Evolutionary conservation across 2,888 invertebrate genomes (phyloP), one percentile per base, ranked within the genome.

Genomic region (Napeogenes sylphis): DNA sequence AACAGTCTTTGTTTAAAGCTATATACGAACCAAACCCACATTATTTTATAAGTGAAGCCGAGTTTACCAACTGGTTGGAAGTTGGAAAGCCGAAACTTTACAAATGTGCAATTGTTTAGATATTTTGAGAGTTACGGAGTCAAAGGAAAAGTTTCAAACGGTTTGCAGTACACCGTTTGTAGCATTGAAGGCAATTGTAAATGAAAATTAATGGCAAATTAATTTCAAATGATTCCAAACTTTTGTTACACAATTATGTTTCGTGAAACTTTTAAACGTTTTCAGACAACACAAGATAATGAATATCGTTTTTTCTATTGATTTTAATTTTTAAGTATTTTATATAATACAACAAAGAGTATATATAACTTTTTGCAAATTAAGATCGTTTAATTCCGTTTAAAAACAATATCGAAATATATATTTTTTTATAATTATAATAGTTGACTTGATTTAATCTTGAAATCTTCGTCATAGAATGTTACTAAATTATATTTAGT

Each of bases 71-170:
- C 71, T 74, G 70, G 71, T 71, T 69, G 59, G 64, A 75, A 81
- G 77, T 80, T 77, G 60, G 69, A 60, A 73, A 75, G 70, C 69
- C 67, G 72, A 72, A 80, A 82, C 76, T 82, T 77, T 73, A 72
- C 71, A 70, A 72, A 71, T 66, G 73, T 70, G 71, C 77, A 66
- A 82, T 84, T 85, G 83, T 84, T 83, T 79, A 75, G 75, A 78
- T 71, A 66, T 76, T 75, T 51, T 71, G 69, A 68, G 69, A 75
- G 67, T 71, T 72, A 63, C 47, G 55, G 58, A 63, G 77, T 82
- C 84, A 86, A 87, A 87, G 83, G 75, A 72, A 82, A 87, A 87
- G 78, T 87, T 87, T 77, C 70, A 76, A 83, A 77, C 74, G 78
- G 79, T 78, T 78, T 66, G 75, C 76, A 73, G 81, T 80, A 80